A percentile compares a stretch with the other conserved stretches of the same genome.
These are phyloP conservation scores for Delia radicum DNA, from an alignment of 1,140 invertebrate genomes.

Conservation along the genomic window DNA sequence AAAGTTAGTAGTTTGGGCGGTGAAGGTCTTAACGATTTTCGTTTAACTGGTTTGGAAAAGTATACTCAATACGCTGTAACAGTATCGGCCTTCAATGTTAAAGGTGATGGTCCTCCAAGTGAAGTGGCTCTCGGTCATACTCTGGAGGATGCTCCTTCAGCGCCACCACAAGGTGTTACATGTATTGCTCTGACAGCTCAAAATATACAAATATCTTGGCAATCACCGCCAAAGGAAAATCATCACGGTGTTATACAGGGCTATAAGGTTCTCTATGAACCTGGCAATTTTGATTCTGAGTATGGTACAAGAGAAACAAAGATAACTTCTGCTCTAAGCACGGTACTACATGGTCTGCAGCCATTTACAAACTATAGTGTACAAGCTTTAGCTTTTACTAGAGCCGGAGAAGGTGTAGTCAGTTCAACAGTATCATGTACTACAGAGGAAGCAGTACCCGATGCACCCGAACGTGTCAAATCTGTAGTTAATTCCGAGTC, in stretches of 20 bases:
- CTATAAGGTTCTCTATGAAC: constrained; percentile 78
- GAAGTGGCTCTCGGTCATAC: constrained; percentile 71
- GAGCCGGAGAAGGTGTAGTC: constrained; percentile 72
- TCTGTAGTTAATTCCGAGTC: constrained; percentile 67
- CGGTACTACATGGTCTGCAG: constrained; percentile 63
- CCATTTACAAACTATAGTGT: constrained; percentile 77
- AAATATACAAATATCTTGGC: constrained; percentile 76
- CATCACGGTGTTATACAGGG: constrained; percentile 76
- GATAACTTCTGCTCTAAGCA: constrained; percentile 60
- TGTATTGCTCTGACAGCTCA: constrained; percentile 69
- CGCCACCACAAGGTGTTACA: constrained; percentile 65
- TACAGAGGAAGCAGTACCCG: constrained; percentile 73
- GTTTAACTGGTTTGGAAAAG: constrained; percentile 68
- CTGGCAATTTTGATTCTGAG: constrained; percentile 62
- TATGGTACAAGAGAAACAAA: constrained; percentile 62
- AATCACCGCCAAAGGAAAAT: constrained; percentile 67
- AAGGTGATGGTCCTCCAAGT: constrained; percentile 74
- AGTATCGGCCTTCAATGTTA: constrained; percentile 77
- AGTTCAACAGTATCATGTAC: constrained; percentile 70
- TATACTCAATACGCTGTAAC: constrained; percentile 77
- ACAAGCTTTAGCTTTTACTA: constrained; percentile 76
- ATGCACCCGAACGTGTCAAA: constrained; percentile 73
- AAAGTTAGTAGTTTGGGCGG: constrained; percentile 58
- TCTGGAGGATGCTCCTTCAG: constrained; percentile 75
- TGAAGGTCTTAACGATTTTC: constrained; percentile 61